Conservation (phyloP, 2,113 vertebrate genomes). For the Cynocephalus volans region DNA sequence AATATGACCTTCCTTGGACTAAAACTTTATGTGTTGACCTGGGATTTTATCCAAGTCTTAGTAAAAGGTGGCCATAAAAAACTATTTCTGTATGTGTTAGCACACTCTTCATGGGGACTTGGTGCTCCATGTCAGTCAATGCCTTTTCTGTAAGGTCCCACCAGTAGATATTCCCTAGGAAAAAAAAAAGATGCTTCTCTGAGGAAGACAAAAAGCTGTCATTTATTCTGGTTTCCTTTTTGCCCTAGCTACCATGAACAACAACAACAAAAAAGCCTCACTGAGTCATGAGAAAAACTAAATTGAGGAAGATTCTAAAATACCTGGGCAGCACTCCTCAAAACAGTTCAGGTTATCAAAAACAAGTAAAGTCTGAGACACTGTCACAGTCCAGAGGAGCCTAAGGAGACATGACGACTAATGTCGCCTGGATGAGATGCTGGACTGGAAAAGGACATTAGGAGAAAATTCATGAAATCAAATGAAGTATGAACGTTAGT, state of each 20-base stretch:
- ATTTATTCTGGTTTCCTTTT: not conserved
- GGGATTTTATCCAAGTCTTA: not conserved
- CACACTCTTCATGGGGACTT: not conserved
- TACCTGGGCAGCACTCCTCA: not conserved
- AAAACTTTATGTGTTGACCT: not conserved
- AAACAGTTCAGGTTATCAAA: not conserved
- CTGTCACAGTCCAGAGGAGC: not conserved
- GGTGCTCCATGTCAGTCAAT: fast-evolving
- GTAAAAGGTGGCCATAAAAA: not conserved
- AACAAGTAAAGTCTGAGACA: not conserved
- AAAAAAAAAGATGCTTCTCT: not conserved
- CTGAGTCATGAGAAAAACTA: constrained; percentile 9
- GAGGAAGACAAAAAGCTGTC: not conserved
- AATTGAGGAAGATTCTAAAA: not conserved
- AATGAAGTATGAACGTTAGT: not conserved
- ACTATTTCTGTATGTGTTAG: not conserved
- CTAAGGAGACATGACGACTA: not conserved
- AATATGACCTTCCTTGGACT: not conserved
- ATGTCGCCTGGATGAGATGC: not conserved
- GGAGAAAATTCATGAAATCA: not conserved
- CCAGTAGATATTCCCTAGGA: not conserved
- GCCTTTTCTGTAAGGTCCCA: not conserved
- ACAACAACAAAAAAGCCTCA: not conserved
- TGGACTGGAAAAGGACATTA: not conserved
- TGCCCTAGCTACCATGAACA: not conserved